Percentiles rank a stretch among this genome's conserved stretches.
Evolutionary conservation across 2,797 vertebrate genomes (phyloP).

Genomic region (Enteromius anoplus): DNA sequence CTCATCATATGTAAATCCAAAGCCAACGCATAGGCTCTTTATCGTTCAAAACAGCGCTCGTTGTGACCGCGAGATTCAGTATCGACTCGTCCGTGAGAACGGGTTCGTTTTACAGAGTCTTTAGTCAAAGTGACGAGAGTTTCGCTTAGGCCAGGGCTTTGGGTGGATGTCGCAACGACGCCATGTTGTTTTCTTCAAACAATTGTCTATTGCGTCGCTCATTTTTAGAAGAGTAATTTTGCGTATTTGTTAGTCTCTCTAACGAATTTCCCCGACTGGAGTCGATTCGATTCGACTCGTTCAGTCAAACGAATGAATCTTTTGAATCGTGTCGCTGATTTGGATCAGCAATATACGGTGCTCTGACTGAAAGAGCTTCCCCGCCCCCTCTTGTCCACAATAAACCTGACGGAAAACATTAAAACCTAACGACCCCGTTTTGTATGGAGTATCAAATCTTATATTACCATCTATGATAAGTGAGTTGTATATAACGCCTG

Average conservation of each 20-base stretch:
- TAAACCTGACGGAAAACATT: neutral
- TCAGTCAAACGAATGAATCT: slow-evolving; percentile 45
- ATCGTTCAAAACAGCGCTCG: neutral
- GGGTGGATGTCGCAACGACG: slow-evolving; percentile 36
- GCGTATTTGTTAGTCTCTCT: neutral
- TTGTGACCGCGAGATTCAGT: slow-evolving; percentile 13
- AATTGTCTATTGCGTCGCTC: slow-evolving; percentile 6
- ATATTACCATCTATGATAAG: neutral
- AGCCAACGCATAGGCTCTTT: neutral
- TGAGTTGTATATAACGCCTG: neutral
- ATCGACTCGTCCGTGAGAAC: slow-evolving; percentile 9
- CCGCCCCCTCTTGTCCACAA: neutral
- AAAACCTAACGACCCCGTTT: neutral
- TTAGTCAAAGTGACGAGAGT: neutral
- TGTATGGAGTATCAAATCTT: neutral
- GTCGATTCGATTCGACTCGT: slow-evolving; percentile 37
- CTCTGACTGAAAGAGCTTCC: neutral
- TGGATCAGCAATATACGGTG: slow-evolving; percentile 39
- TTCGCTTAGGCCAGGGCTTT: neutral
- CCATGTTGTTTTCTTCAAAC: slow-evolving; percentile 44
- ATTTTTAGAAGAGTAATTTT: neutral
- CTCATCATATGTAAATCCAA: neutral
- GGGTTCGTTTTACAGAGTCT: slow-evolving; percentile 27
- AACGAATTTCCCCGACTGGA: slow-evolving; percentile 9
- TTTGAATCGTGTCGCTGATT: slow-evolving; percentile 52